Evolutionary conservation across 2,888 invertebrate genomes (phyloP).

Genomic region (Erpobdella octoculata): DNA sequence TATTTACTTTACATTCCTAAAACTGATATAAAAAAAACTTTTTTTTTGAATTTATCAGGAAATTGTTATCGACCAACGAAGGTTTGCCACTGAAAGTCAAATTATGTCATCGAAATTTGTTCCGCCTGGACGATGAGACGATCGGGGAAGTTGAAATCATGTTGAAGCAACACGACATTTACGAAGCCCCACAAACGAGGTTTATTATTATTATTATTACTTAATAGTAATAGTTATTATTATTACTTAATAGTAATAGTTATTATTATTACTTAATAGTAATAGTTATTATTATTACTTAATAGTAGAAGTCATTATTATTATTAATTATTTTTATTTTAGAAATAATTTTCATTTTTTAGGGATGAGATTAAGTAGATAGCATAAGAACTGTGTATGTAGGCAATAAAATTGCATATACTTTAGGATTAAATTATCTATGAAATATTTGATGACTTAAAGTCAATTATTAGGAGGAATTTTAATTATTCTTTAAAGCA

Average conservation of each 20-base stretch:
- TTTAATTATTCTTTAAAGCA: too few species aligned
- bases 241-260: not conserved
- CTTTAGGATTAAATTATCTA: too few species aligned
- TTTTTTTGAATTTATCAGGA: not conserved
- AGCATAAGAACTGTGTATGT: too few species aligned
- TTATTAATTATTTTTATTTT: too few species aligned
- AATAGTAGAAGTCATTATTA: too few species aligned
- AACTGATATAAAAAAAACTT: not conserved
- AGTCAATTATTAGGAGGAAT: too few species aligned
- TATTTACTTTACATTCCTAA: not conserved
- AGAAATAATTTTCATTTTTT: too few species aligned
- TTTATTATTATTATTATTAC: not conserved
- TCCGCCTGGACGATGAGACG: not conserved
- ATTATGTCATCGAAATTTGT: constrained; percentile 18
- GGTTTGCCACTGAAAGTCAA: constrained; percentile 1
- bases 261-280: too few species aligned
- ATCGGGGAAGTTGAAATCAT: constrained; percentile 19
- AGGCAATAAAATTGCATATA: too few species aligned
- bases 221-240: not conserved
- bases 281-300: too few species aligned
- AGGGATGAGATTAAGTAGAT: too few species aligned
- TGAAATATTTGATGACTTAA: too few species aligned
- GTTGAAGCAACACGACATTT: not conserved
- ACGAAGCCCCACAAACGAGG: constrained; percentile 14
- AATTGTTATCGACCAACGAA: constrained; percentile 2